Conservation (phyloP, 1,140 invertebrate genomes). For the Trichomalopsis sarcophagae region DNA sequence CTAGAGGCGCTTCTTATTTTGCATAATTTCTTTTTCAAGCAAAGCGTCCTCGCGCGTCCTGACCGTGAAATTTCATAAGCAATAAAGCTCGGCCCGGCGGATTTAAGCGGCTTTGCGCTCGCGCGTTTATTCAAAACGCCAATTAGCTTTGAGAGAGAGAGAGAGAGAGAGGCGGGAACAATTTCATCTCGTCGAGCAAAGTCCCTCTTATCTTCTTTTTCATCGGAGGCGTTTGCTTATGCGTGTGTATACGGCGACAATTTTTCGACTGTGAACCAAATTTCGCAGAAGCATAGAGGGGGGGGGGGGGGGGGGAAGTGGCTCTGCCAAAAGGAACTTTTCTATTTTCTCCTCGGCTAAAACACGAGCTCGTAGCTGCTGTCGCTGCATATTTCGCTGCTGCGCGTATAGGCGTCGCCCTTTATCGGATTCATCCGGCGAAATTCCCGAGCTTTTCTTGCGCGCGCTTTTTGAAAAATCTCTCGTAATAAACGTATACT, state of each 20-base stretch:
- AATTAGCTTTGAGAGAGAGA: conserved; percentile 1
- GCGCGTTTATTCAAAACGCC: not conserved
- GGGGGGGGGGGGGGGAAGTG: too few species aligned
- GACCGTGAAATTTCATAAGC: conserved; percentile 38
- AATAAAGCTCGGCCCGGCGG: not conserved
- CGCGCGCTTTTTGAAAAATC: not conserved
- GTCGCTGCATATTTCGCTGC: not conserved
- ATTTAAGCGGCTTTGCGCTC: not conserved
- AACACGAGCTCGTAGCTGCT: not conserved
- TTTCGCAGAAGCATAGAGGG: not conserved
- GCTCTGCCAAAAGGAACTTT: not conserved
- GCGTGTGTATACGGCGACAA: not conserved
- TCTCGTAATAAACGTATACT: not conserved
- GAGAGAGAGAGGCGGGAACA: not conserved
- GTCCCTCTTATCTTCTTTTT: too few species aligned
- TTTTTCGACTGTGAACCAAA: not conserved
- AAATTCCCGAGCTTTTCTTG: not conserved
- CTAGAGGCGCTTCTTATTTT: not conserved
- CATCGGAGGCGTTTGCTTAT: too few species aligned
- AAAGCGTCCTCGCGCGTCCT: not conserved
- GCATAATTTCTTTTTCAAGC: conserved; percentile 42
- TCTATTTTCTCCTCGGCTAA: not conserved
- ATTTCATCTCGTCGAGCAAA: too few species aligned
- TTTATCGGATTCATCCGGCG: not conserved
- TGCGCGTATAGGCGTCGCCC: too few species aligned